These are phyloP conservation scores for Glareola pratincola DNA, from an alignment of 2,113 vertebrate species.

Conservation along the genomic window DNA sequence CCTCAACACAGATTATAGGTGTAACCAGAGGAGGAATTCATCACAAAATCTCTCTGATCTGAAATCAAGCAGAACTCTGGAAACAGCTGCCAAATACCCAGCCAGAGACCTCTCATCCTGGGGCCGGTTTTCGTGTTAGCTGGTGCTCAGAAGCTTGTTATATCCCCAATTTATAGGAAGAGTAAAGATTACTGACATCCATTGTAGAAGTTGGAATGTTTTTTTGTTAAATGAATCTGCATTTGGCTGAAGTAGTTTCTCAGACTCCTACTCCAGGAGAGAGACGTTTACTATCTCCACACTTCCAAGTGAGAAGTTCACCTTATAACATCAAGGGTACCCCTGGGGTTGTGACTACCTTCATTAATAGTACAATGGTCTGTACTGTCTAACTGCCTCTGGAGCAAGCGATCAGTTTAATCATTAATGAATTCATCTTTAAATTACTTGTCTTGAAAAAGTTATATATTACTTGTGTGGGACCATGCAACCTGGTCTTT, in stretches of 20 bases:
- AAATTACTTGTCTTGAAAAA: not conserved
- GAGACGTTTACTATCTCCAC: not conserved
- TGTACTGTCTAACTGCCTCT: not conserved
- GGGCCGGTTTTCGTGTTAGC: not conserved
- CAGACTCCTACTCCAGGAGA: not conserved
- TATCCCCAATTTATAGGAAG: not conserved
- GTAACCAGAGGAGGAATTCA: conserved; percentile 36
- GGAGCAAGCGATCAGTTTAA: not conserved
- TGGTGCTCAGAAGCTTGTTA: not conserved
- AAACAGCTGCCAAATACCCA: conserved; percentile 7
- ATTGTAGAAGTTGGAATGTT: not conserved
- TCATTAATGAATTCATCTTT: not conserved
- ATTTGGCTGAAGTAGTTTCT: not conserved
- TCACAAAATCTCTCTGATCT: conserved; percentile 25
- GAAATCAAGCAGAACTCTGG: conserved; percentile 44
- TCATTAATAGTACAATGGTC: not conserved
- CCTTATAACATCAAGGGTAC: not conserved
- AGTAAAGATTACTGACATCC: not conserved
- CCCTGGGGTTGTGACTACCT: not conserved
- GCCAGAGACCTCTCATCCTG: not conserved
- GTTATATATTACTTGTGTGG: not conserved
- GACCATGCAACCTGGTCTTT: not conserved
- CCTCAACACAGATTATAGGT: conserved; percentile 28
- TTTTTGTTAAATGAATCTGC: not conserved
- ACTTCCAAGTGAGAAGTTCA: not conserved